phyloP scores from a whole-genome alignment of 2,113 vertebrate species.

The Pygoscelis antarcticus region DNA sequence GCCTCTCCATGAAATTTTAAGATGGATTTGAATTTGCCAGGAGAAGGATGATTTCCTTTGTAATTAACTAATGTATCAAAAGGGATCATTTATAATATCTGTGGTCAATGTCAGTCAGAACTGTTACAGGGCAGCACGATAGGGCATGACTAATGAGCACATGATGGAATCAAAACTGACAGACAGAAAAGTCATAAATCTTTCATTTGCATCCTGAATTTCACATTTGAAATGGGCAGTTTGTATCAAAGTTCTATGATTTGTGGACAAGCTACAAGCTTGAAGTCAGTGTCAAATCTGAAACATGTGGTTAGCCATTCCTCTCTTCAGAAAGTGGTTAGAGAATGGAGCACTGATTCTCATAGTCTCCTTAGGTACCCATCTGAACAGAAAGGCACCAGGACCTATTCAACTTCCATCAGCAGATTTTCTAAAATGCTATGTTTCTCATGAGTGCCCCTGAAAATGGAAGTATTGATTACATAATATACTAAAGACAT shows the following conservation, averaged over 20 bases:
- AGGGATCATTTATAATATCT: slow-evolving; percentile 41
- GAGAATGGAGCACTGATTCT: not conserved
- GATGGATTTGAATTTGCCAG: slow-evolving; percentile 46
- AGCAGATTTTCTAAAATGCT: not conserved
- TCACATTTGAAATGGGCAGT: slow-evolving; percentile 33
- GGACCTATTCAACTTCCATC: not conserved
- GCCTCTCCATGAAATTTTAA: slow-evolving; percentile 53
- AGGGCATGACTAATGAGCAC: slow-evolving; percentile 22
- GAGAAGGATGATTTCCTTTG: slow-evolving; percentile 39
- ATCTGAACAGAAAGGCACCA: not conserved
- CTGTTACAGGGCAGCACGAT: not conserved
- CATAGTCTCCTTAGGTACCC: not conserved
- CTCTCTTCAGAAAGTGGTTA: not conserved
- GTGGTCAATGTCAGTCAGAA: slow-evolving; percentile 36
- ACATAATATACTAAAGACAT: not conserved
- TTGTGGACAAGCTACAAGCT: not conserved
- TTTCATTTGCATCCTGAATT: slow-evolving; percentile 24
- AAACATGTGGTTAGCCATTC: not conserved
- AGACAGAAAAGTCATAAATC: slow-evolving; percentile 21
- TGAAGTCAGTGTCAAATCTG: not conserved
- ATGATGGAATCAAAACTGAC: slow-evolving; percentile 48
- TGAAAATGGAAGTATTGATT: slow-evolving; percentile 10
- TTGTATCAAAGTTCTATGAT: not conserved
- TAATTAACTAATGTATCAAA: slow-evolving; percentile 63
- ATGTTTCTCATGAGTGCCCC: not conserved